Evolutionary conservation across 1,140 invertebrate species (phyloP).

Genomic region (Cotesia glomerata): DNA sequence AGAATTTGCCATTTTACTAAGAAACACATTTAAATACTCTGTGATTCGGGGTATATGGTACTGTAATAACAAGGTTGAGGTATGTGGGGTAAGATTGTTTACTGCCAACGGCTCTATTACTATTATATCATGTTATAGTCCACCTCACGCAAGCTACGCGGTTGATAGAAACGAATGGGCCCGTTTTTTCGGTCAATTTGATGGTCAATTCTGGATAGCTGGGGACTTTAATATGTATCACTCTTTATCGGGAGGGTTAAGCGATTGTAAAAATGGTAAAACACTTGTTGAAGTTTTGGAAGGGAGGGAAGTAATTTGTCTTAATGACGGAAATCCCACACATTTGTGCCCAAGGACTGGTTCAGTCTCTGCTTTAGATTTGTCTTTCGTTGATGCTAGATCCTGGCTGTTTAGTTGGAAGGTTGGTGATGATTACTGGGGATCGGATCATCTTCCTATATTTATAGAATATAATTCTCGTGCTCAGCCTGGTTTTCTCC

Average conservation of each 20-base stretch:
- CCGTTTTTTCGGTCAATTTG: neutral
- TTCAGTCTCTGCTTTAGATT: conserved; percentile 12
- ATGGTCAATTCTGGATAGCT: neutral
- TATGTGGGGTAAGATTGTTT: neutral
- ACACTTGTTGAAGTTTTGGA: neutral
- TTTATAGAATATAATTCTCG: neutral
- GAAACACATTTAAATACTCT: neutral
- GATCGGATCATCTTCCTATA: conserved; percentile 6
- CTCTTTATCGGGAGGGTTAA: neutral
- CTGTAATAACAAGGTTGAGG: neutral
- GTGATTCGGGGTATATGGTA: neutral
- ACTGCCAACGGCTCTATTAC: neutral
- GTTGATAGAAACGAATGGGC: neutral
- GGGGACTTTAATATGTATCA: conserved; percentile 20
- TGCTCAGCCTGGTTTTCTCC: neutral
- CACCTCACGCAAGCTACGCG: neutral
- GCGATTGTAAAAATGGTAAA: neutral
- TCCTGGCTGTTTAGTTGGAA: neutral
- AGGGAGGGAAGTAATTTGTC: neutral
- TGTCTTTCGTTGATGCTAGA: neutral
- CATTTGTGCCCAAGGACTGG: neutral
- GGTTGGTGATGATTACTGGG: neutral
- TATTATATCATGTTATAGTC: neutral
- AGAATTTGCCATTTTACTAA: neutral
- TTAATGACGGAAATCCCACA: neutral